Conservation (phyloP, 2,797 vertebrate genomes). For the Paramormyrops hopkinsi region DNA sequence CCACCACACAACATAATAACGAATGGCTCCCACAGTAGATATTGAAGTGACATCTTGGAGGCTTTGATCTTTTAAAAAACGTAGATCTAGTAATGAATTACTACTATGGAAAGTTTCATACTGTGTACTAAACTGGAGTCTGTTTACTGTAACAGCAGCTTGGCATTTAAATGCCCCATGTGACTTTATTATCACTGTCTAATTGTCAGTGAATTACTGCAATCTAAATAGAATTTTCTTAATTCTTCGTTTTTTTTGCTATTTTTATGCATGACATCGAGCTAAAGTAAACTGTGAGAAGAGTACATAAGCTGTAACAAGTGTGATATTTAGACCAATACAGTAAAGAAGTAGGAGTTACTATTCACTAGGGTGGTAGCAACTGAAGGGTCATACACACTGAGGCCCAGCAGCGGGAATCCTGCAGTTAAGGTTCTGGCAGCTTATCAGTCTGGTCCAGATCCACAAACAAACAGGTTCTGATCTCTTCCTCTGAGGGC, state of each 20-base stretch:
- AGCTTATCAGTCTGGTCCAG: not conserved
- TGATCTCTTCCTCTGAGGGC: not conserved
- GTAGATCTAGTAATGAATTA: not conserved
- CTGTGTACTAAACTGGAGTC: not conserved
- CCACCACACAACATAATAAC: too few species aligned
- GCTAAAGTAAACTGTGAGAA: not conserved
- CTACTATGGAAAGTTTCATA: not conserved
- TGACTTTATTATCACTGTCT: not conserved
- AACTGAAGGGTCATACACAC: not conserved
- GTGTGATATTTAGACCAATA: not conserved
- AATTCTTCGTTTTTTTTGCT: not conserved
- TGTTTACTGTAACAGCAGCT: not conserved
- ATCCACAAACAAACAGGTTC: not conserved
- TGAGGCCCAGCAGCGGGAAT: not conserved
- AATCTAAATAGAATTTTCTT: not conserved
- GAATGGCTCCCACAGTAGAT: not conserved
- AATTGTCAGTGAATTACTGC: not conserved
- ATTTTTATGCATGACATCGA: not conserved
- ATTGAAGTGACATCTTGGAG: not conserved
- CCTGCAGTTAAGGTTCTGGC: not conserved
- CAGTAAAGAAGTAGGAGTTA: not conserved
- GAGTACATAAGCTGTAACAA: not conserved
- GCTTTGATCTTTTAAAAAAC: not conserved
- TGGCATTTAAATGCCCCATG: not conserved
- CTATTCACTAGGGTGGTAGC: not conserved